These are phyloP conservation scores for Corydoras maculifer DNA, from an alignment of 2,113 vertebrate genomes.

Conservation along the genomic window DNA sequence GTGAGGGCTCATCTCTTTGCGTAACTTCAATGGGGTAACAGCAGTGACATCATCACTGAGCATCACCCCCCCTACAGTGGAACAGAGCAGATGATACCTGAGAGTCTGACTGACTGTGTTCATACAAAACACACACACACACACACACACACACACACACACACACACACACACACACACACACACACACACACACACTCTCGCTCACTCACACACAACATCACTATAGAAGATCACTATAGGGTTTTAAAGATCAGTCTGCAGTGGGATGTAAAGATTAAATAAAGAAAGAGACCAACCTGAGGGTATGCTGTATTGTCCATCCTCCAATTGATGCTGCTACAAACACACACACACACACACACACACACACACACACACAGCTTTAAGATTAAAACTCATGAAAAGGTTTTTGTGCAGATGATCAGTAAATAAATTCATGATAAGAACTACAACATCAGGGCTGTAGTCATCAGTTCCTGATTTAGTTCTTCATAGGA, in stretches of 20 bases:
- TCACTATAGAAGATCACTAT: not conserved
- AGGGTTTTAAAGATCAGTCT: not conserved
- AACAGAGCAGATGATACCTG: not conserved
- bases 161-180: not conserved
- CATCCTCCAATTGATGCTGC: conserved; percentile 77
- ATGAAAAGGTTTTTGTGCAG: not conserved
- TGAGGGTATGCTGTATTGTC: conserved; percentile 71
- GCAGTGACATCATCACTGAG: conserved; percentile 75
- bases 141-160: too few species aligned
- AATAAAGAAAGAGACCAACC: conserved; percentile 68
- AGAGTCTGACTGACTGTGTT: not conserved
- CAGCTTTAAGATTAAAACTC: not conserved
- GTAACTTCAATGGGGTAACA: conserved; percentile 87
- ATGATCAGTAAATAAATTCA: not conserved
- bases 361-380: conserved; percentile 14
- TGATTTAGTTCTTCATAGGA: too few species aligned
- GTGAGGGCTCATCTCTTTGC: conserved; percentile 77
- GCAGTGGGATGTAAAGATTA: not conserved
- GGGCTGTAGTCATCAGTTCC: too few species aligned
- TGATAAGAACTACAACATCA: too few species aligned
- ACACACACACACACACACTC: not conserved
- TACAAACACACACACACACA: conserved; percentile 13
- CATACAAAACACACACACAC: too few species aligned
- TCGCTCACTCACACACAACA: not conserved
- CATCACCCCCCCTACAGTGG: conserved; percentile 66